These are phyloP conservation scores for Limnephilus rhombicus DNA, from an alignment of 2,888 invertebrate genomes.

Conservation along the genomic window DNA sequence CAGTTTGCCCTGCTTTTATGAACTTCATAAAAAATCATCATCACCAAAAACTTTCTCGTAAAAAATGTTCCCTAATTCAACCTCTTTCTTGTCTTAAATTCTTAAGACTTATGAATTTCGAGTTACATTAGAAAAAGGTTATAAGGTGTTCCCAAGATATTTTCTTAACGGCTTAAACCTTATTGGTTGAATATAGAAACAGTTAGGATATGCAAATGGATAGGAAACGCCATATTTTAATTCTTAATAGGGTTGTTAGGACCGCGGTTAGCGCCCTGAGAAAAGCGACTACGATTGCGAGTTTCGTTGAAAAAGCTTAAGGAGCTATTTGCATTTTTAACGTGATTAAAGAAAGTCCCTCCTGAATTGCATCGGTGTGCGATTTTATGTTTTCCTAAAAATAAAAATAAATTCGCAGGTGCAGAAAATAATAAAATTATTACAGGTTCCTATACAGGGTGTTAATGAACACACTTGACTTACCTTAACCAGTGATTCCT, in stretches of 20 bases:
- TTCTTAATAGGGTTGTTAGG: constrained; percentile 42
- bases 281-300: constrained; percentile 12
- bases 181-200: constrained; percentile 14
- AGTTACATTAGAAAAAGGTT: not conserved
- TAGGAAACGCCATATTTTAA: constrained; percentile 41
- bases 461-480: no score
- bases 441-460: no score
- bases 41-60: no score
- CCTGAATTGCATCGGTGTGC: not conserved
- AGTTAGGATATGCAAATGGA: constrained; percentile 61
- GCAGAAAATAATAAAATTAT: no score
- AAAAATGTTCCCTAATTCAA: not conserved
- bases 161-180: constrained; percentile 11
- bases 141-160: not conserved
- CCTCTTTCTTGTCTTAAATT: not conserved
- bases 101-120: not conserved
- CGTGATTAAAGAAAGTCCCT: not conserved
- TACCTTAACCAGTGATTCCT: no score
- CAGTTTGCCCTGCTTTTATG: no score
- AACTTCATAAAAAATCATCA: no score
- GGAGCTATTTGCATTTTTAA: constrained; percentile 26
- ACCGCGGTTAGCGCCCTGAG: constrained; percentile 12
- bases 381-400: constrained; percentile 21
- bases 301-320: constrained; percentile 15
- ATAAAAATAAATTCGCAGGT: not conserved